phyloP scores from a whole-genome alignment of 2,113 vertebrate species.

The Podarcis cretensis region DNA sequence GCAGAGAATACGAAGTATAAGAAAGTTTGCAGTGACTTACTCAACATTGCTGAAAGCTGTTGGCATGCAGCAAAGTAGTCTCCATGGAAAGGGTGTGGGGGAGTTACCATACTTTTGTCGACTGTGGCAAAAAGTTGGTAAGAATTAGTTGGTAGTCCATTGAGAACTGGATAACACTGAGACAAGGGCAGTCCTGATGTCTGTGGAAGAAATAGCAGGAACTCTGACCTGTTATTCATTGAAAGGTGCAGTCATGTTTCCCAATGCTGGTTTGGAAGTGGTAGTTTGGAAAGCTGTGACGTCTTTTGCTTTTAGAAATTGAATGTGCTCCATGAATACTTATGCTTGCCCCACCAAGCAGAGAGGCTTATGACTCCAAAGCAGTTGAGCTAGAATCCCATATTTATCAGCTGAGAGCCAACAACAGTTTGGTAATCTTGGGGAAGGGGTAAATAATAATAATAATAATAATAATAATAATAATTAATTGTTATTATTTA shows the following conservation, averaged over 20 bases:
- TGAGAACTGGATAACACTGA: background rate
- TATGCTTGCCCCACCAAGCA: conserved; percentile 32
- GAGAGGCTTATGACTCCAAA: conserved; percentile 57
- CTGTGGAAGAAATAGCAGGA: background rate
- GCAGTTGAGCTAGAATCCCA: conserved; percentile 53
- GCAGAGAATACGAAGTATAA: background rate
- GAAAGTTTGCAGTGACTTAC: background rate
- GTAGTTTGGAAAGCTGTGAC: background rate
- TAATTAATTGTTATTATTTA: no score
- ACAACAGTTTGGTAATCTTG: conserved; percentile 5
- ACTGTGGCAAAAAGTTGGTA: fast-evolving
- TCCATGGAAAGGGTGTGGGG: no score
- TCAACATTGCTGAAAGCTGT: no score
- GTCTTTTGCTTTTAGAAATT: conserved; percentile 38
- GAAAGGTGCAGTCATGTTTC: no score
- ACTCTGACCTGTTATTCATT: no score
- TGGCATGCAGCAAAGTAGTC: background rate
- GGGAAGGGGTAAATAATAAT: no score
- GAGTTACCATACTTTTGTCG: background rate
- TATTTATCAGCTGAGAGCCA: conserved; percentile 49
- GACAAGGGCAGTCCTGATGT: background rate
- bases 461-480: fast-evolving
- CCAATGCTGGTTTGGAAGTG: background rate
- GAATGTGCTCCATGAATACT: background rate
- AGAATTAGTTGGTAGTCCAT: conserved; percentile 6